Percentiles rank a stretch among this genome's conserved stretches.
These are phyloP conservation scores for Tenthredo scrophulariae DNA, from an alignment of 2,888 invertebrate genomes.

Conservation along the genomic window DNA sequence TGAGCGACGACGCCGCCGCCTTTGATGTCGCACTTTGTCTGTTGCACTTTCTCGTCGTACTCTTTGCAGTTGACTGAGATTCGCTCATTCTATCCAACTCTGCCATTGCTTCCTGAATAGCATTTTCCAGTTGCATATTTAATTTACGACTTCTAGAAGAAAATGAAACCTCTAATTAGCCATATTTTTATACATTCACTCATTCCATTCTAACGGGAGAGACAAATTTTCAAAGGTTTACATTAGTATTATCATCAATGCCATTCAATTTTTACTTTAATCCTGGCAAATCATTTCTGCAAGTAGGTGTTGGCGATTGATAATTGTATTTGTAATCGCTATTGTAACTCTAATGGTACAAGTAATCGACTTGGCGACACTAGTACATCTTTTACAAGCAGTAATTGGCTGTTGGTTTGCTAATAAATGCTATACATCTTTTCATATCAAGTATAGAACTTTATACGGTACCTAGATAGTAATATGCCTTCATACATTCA, in stretches of 20 bases:
- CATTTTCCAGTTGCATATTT: conserved; percentile 93
- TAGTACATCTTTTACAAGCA: conserved; percentile 30
- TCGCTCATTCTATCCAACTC: conserved; percentile 88
- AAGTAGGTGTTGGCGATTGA: conserved; percentile 18
- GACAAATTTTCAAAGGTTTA: not conserved
- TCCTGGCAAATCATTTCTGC: not conserved
- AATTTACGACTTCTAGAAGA: conserved; percentile 93
- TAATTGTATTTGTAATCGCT: not conserved
- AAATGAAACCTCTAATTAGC: conserved; percentile 55
- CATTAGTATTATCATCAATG: not conserved
- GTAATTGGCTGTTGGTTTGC: conserved; percentile 73
- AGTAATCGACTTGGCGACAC: not conserved
- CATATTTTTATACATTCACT: not conserved
- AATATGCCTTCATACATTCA: not conserved
- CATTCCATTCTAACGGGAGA: not conserved
- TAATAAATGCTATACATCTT: conserved; percentile 63
- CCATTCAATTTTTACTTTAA: conserved; percentile 1
- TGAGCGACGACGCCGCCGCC: conserved; percentile 29
- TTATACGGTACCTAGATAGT: conserved; percentile 9
- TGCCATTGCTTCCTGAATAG: conserved; percentile 95
- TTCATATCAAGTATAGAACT: conserved; percentile 19
- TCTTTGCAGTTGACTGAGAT: conserved; percentile 61
- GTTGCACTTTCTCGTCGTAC: conserved; percentile 54
- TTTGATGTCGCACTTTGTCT: conserved; percentile 46
- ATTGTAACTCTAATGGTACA: not conserved